Evolutionary conservation across 2,888 invertebrate species (phyloP).

Genomic region (Sphaerophoria taeniata): DNA sequence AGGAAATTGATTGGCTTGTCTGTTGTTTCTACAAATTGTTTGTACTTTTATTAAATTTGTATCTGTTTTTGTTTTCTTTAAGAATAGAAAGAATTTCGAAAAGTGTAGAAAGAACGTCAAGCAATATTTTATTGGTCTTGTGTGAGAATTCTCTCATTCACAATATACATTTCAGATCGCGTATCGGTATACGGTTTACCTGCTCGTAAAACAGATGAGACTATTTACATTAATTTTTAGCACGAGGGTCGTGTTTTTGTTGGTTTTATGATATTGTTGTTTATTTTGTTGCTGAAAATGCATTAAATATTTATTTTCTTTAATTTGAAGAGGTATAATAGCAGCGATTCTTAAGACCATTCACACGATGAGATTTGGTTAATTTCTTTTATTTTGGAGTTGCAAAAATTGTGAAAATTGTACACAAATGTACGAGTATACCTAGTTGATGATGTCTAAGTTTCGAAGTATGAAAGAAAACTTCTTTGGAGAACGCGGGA

Average conservation of each 20-base stretch:
- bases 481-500: too few species aligned
- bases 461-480: too few species aligned
- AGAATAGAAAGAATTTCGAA: background rate
- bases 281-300: conserved; percentile 28
- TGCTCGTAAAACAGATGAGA: conserved; percentile 43
- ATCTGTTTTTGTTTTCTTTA: background rate
- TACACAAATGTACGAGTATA: too few species aligned
- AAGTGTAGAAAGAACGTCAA: background rate
- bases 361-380: conserved; percentile 1
- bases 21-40: background rate
- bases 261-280: conserved; percentile 13
- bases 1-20: conserved; percentile 48
- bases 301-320: conserved; percentile 13
- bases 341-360: too few species aligned
- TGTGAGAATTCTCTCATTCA: background rate
- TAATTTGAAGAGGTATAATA: conserved; percentile 35
- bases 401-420: too few species aligned
- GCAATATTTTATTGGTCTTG: background rate
- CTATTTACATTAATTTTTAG: conserved; percentile 27
- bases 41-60: conserved; percentile 7
- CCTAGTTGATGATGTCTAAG: too few species aligned
- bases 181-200: too few species aligned
- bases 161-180: conserved; percentile 3
- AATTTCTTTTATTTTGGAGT: too few species aligned
- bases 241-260: conserved; percentile 37